These are phyloP conservation scores for Eupeodes corollae DNA, from an alignment of 1,140 invertebrate species.

Conservation along the genomic window DNA sequence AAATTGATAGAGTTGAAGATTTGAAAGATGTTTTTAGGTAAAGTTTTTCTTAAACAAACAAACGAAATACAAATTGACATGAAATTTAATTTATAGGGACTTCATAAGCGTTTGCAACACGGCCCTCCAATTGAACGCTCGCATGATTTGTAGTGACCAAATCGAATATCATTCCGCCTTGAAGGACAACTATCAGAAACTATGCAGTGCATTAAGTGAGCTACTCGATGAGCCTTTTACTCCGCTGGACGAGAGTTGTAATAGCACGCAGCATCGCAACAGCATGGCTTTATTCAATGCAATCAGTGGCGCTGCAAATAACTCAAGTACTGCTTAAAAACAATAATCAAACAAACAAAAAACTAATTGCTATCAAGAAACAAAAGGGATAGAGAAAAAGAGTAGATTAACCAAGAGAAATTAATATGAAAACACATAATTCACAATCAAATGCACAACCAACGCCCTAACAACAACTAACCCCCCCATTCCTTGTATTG, in stretches of 20 bases:
- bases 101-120: slow-evolving; percentile 79
- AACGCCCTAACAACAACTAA: too few relatives aligned
- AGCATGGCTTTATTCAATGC: slow-evolving; percentile 56
- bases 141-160: slow-evolving; percentile 74
- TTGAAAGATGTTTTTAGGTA: slow-evolving; percentile 80
- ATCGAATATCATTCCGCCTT: slow-evolving; percentile 80
- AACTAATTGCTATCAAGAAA: not conserved
- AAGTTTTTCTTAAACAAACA: slow-evolving; percentile 8
- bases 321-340: slow-evolving; percentile 51
- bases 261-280: slow-evolving; percentile 43
- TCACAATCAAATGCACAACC: too few relatives aligned
- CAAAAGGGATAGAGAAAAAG: not conserved
- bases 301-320: slow-evolving; percentile 53
- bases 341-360: slow-evolving; percentile 1
- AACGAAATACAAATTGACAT: not conserved
- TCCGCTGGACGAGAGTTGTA: slow-evolving; percentile 28
- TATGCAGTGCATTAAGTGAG: slow-evolving; percentile 63
- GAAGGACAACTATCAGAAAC: slow-evolving; percentile 72
- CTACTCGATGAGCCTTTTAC: slow-evolving; percentile 51
- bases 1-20: slow-evolving; percentile 70
- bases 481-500: too few relatives aligned
- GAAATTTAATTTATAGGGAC: slow-evolving; percentile 49
- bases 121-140: slow-evolving; percentile 75
- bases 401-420: not conserved
- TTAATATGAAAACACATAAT: not conserved